These are phyloP conservation scores for Leucoraja ocellata DNA, from an alignment of 2,797 vertebrate species.

Conservation along the genomic window DNA sequence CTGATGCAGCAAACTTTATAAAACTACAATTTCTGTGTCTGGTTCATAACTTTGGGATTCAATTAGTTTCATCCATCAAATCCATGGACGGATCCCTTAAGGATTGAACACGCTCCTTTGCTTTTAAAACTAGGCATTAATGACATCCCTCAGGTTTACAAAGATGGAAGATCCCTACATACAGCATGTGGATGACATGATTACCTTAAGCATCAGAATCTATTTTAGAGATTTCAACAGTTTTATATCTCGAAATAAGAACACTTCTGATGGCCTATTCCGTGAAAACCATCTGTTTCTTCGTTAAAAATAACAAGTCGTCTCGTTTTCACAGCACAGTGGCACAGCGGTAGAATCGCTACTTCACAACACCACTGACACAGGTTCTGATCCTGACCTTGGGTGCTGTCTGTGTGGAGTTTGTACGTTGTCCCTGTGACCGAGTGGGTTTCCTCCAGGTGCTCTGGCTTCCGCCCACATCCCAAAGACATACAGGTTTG, in stretches of 20 bases:
- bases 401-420: no score
- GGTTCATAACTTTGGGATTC: conserved; percentile 9
- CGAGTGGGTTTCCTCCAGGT: no score
- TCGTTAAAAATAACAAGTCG: not conserved
- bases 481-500: no score
- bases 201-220: conserved; percentile 21
- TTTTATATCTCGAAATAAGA: not conserved
- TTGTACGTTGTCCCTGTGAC: no score
- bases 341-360: no score
- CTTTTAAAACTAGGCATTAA: not conserved
- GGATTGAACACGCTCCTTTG: conserved; percentile 11
- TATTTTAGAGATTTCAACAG: conserved; percentile 23
- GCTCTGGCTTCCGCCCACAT: no score
- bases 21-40: not conserved
- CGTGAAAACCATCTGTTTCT: conserved; percentile 4
- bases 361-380: no score
- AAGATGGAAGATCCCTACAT: not conserved
- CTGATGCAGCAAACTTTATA: not conserved
- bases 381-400: no score
- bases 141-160: conserved; percentile 28
- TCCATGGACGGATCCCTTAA: not conserved
- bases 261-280: not conserved
- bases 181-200: conserved; percentile 13
- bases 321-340: not conserved
- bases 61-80: conserved; percentile 32